These are phyloP conservation scores for Heterodera carotae DNA, from an alignment of 1,140 invertebrate genomes.

Conservation along the genomic window DNA sequence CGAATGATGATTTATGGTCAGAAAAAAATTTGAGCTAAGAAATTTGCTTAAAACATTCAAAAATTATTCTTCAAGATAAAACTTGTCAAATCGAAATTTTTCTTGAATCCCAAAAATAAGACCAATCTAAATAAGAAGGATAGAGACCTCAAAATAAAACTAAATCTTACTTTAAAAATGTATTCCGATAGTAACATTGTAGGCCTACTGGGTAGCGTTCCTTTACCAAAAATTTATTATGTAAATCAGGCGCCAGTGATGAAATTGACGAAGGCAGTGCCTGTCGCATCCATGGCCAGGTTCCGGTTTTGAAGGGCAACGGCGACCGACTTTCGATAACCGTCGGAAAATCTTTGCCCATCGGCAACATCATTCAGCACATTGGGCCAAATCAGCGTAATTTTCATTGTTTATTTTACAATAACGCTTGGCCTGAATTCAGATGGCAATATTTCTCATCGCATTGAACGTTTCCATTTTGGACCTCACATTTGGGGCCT, in stretches of 20 bases:
- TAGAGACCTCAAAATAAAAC: too few species aligned
- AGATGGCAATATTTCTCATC: slow-evolving; percentile 60
- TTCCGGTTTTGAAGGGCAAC: slow-evolving; percentile 55
- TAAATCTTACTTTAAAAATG: too few species aligned
- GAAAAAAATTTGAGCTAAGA: too few species aligned
- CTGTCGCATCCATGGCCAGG: slow-evolving; percentile 57
- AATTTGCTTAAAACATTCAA: too few species aligned
- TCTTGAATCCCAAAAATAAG: too few species aligned
- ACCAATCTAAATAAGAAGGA: too few species aligned
- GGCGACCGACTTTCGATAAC: slow-evolving; percentile 55
- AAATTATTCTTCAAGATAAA: too few species aligned
- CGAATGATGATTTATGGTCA: too few species aligned
- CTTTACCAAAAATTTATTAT: neutral
- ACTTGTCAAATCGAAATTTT: too few species aligned
- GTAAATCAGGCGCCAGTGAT: slow-evolving; percentile 34
- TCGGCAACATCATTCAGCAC: slow-evolving; percentile 51
- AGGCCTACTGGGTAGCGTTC: too few species aligned
- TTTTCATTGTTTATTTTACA: neutral
- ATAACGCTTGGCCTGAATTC: neutral
- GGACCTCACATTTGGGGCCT: slow-evolving; percentile 59
- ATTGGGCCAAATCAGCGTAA: slow-evolving; percentile 33
- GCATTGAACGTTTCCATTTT: slow-evolving; percentile 63
- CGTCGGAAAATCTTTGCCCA: slow-evolving; percentile 47
- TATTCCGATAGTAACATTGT: too few species aligned
- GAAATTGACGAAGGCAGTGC: slow-evolving; percentile 54